Base-by-base conservation (phyloP, 2,888 invertebrate genomes). In the Dorcus parallelipipedus region DNA sequence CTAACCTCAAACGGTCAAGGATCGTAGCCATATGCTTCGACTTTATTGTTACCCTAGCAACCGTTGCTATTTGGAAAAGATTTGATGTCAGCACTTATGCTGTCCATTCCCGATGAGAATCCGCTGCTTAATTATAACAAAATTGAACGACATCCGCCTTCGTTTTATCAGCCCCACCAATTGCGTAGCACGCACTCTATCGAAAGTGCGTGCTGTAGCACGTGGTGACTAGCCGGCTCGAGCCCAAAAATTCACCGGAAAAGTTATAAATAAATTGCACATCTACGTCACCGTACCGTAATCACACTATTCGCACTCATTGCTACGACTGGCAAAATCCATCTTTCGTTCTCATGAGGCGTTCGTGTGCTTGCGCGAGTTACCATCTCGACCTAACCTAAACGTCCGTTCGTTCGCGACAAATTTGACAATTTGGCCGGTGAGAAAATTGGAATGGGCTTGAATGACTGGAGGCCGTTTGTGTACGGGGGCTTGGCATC, bases 401-500 rank as follows among this genome's bases (percentile, higher is more conserved):
- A 50, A 50, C 45, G 41, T 42, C 42, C 26, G 26, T 20, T 10
- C 49, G 50, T 50, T 56, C 14, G 20, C 42, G 9, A 10, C 33
- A 9, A 47, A 51, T 20, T 38, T 17, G 42, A 40, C 49, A 40
- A 49, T 42, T 68, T 69, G 64, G 66, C 68, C 40, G 61, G 20
- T n/a, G 41, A 17, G 56, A 14, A 65, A 64, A 70, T 71, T 83
- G 86, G 84, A 74, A 89, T 89, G 88, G 89, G 86, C 82, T 86
- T 87, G 77, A 83, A 84, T 73, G 90, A 93, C 79, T 95, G 95
- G 94, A 86, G 93, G 80, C 95, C 95, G 75, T 97, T 96, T 82
- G 83, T 95, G 71, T 96, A 94, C 82, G 96, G 96, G 77, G 96
- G 96, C 66, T 77, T 95, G 69, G 95, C 96, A 76, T 95, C 95